Base-by-base conservation (phyloP, 1,140 invertebrate species). In the Cyphomyrmex costatus region DNA sequence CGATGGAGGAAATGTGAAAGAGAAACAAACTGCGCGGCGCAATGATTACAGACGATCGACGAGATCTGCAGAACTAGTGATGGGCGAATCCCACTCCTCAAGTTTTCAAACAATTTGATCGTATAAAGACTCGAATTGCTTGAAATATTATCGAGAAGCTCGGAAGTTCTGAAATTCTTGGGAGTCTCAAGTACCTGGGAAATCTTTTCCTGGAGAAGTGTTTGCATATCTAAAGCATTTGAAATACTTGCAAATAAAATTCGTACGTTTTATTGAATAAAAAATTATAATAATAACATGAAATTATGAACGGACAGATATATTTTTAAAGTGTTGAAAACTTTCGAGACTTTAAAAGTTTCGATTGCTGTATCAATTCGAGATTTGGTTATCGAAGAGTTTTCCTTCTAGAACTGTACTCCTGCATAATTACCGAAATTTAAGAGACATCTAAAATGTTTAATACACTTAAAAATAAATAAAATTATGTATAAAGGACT, bases 1-100 rank as follows among this genome's bases (percentile, higher is more conserved):
- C 66, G 30, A 0, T 21, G 27, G n/a, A 24, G 30, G n/a, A 33
- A 61, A 42, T 42, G 10, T 42, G 3, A 24, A 80, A 21, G 21
- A 51, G 21, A 78, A 63, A 27, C 71, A 84, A 87, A 84, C 65
- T 82, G 49, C 65, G 46, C 65, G 63, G 58, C 73, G 33, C 30
- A 30, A 14, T 74, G 53, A 74, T 74, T 60, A 74, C 21, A 21
- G 10, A 4, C 46, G 68, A 3, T 73, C 27, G 70, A 16, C 30
- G n/a, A 21, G 49, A 73, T 33, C 5, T 12, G 14, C 21, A 21
- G n/a, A n/a, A n/a, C 6, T 49, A 66, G 63, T 19, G 19, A 66
- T 21, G 10, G 63, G 4, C 33, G 36, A 49, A 68, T 68, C n/a
- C 33, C 24, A 5, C 3, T 46, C n/a, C 6, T 36, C 33, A 36